Base-by-base conservation (phyloP, 2,888 invertebrate genomes). In the Monopis laevigella region DNA sequence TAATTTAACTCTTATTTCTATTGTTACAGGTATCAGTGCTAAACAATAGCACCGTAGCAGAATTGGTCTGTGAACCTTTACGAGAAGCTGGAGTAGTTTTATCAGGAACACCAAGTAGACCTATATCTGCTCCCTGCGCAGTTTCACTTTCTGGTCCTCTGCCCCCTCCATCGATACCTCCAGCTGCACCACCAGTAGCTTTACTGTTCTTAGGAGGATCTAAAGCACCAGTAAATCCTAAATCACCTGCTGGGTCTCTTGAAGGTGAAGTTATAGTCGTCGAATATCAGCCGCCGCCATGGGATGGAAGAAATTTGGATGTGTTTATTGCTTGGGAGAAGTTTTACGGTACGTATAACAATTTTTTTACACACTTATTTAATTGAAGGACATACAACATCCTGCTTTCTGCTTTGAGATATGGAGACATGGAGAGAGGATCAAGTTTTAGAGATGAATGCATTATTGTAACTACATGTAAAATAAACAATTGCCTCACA, bases 191-290 rank as follows among this genome's bases (percentile, higher is more conserved):
- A 3, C 77, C 77, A 0, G 59, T 65, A 0, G 80, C 83, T 1
- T 59, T 84, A 29, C 65, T 86, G 34, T 80, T 84, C 44, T 77
- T 87, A 24, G 86, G 86, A 27, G 87, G 86, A 1, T 85, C 85
- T 5, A 82, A 84, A 53, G 86, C 87, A 17, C 85, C 85, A 24
- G 84, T 87, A 29, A 85, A 86, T 48, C 82, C 83, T 1, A 72
- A 82, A 41, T 83, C 86, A 2, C 78, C 82, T 32, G 85, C 86
- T 2, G 59, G 70, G 3, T 73, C 82, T 2, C 60, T 87, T 28
- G 85, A 86, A 58, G 86, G 86, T 6, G 87, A 87, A 59, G 82
- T 86, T n/a, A 59, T 87, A 29, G 80, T 86, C 16, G 82, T 86
- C 42, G 86, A 86, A 55, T 82, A 82, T 48, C 77, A 83, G 45